Evolutionary conservation across 2,888 invertebrate species (phyloP), one percentile per base, ranked within the genome.

Genomic region (Lissocephala sabroskyi): DNA sequence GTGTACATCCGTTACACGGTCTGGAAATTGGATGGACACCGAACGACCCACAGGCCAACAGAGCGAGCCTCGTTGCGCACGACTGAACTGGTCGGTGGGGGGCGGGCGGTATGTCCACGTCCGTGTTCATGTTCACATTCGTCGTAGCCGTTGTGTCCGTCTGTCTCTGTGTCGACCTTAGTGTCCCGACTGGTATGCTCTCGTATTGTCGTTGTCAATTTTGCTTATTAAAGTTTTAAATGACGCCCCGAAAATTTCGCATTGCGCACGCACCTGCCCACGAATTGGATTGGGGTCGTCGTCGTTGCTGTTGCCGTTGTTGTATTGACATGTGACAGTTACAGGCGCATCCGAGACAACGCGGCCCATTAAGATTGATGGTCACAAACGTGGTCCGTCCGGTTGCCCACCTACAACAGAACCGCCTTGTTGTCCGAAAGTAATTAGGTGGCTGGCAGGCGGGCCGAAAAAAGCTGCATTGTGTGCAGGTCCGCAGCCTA

Each of bases 161-260:
- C 14, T 49, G 18, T 18, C 26, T 32, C 45, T 17, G 23, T 10
- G 29, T 30, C 41, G 16, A 16, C 19, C 29, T 36, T n/a, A 18
- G 19, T 32, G 36, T 44, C 3, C 14, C 26, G 7, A 10, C 4
- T 23, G 4, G 4, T 7, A 5, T 23, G 23, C 7, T 23, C 7
- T 23, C 23, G 7, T 23, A 3, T 23, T 23, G 23, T 23, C 23
- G 23, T 66, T 74, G 74, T 70, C 74, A 70, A 66, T 70, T 70
- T 59, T 62, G 68, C 68, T 74, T 70, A 70, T 70, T 70, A 70
- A 70, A 70, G 68, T 70, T 70, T 70, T 70, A 70, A 70, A 74
- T 74, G 74, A 70, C 71, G 70, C 74, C 70, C 66, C 68, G 57
- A 74, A n/a, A n/a, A 74, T 58, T 62, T 66, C 70, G 52, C 74